Evolutionary conservation across 2,888 invertebrate species (phyloP), one percentile per base, ranked within the genome.

Genomic region (Emmelina monodactyla): DNA sequence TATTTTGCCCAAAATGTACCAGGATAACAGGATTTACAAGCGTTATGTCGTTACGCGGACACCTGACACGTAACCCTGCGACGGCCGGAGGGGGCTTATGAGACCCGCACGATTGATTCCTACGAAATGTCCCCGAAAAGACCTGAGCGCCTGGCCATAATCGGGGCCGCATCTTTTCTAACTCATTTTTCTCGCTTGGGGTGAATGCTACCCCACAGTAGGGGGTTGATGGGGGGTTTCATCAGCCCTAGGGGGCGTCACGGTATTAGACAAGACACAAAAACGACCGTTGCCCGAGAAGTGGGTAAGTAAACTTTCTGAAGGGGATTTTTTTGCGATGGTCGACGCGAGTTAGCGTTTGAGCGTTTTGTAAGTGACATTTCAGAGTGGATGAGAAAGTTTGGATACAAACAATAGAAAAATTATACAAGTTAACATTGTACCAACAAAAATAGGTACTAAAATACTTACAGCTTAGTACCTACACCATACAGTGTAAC

Each of bases 231-330:
- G 33, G 52, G 44, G 46, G 56, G 65, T 57, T 62, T 70, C 72
- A 67, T 72, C 73, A 70, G 62, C 57, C 61, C 50, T 54, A 52
- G 61, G 72, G 72, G 70, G 69, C 70, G 72, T 68, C 69, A 72
- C 69, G 73, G 75, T 67, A 73, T 78, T 78, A 76, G 78, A 75
- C 76, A 78, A 78, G 75, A 75, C 76, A 78, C 78, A 78, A 79
- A 78, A 79, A 79, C 75, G 67, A 56, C 54, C 62, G 68, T 61
- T 62, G 59, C 44, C 56, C 63, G 60, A 76, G 58, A 73, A 73
- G 68, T 61, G 61, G 60, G 70, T 63, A 66, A 65, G 64, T 68
- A 63, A 55, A 64, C 60, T 68, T 73, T 69, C 62, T 56, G 64
- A 62, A 64, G 68, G 61, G 60, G 53, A 52, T 63, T 65, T 68